Percentiles rank a stretch among this genome's conserved stretches.
These are phyloP conservation scores for Copsychus sechellarum DNA, from an alignment of 2,113 vertebrate species.

Conservation along the genomic window DNA sequence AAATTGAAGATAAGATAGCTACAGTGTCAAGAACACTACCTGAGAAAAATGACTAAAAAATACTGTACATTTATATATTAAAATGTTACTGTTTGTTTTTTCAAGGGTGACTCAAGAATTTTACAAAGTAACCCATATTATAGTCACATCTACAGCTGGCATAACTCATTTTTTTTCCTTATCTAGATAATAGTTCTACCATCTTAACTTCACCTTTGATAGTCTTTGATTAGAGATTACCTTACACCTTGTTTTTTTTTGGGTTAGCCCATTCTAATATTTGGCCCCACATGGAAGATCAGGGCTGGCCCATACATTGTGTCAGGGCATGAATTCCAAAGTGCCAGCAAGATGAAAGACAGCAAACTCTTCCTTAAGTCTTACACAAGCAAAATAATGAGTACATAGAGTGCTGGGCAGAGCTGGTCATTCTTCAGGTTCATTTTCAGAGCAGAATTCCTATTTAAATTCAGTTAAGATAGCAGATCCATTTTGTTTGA, in stretches of 20 bases:
- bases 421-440: not conserved
- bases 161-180: not conserved
- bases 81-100: not conserved
- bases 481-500: not conserved
- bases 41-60: not conserved
- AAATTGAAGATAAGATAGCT: not conserved
- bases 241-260: not conserved
- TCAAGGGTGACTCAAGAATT: not conserved
- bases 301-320: rapidly evolving
- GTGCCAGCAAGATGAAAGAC: not conserved
- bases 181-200: not conserved
- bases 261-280: not conserved
- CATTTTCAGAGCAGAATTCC: not conserved
- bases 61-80: not conserved
- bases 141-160: not conserved
- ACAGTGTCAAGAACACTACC: not conserved
- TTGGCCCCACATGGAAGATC: not conserved
- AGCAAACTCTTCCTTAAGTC: not conserved
- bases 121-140: not conserved
- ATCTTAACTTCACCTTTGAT: not conserved
- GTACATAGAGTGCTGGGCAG: not conserved
- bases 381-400: not conserved
- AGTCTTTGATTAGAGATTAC: not conserved
- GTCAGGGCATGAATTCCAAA: not conserved
- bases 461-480: not conserved